A percentile compares a stretch with the other conserved stretches of the same genome.
Conservation (phyloP, 2,113 vertebrate genomes). For the Gadus chalcogrammus region DNA sequence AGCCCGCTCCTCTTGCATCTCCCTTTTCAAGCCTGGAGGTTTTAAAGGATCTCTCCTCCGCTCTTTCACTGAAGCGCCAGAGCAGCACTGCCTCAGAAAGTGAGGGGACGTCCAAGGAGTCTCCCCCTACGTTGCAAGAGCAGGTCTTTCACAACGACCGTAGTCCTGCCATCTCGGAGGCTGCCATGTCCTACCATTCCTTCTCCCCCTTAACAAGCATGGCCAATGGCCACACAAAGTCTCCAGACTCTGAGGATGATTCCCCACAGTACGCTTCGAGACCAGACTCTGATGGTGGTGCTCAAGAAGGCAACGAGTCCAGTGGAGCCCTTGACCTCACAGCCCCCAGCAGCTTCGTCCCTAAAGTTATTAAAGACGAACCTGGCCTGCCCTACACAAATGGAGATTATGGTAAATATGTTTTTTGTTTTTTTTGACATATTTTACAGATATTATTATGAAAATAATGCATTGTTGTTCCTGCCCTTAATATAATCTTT, state of each 20-base stretch:
- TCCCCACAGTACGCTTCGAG: constrained; percentile 50
- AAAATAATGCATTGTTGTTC: not conserved
- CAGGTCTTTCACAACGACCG: constrained; percentile 79
- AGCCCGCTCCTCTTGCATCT: constrained; percentile 34
- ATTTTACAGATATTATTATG: not conserved
- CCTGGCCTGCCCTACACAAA: constrained; percentile 73
- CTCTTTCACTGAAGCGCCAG: constrained; percentile 81
- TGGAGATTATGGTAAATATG: constrained; percentile 77
- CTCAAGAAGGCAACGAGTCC: constrained; percentile 74
- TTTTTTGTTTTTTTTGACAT: not conserved
- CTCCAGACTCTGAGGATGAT: constrained; percentile 75
- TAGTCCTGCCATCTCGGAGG: constrained; percentile 81
- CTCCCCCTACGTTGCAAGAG: constrained; percentile 68
- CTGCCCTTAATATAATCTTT: not conserved
- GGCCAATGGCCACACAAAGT: constrained; percentile 74
- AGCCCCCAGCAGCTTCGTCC: constrained; percentile 73
- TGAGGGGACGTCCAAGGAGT: constrained; percentile 82
- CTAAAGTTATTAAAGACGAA: constrained; percentile 80
- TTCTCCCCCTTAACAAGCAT: constrained; percentile 81
- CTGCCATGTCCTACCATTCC: constrained; percentile 69
- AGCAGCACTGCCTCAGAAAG: constrained; percentile 85
- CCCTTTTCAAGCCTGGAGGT: constrained; percentile 74
- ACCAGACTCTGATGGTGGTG: constrained; percentile 63
- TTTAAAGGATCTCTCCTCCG: constrained; percentile 75
- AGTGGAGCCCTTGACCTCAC: constrained; percentile 87